Evolutionary conservation across 2,113 vertebrate species (phyloP).

Genomic region (Gadus macrocephalus): DNA sequence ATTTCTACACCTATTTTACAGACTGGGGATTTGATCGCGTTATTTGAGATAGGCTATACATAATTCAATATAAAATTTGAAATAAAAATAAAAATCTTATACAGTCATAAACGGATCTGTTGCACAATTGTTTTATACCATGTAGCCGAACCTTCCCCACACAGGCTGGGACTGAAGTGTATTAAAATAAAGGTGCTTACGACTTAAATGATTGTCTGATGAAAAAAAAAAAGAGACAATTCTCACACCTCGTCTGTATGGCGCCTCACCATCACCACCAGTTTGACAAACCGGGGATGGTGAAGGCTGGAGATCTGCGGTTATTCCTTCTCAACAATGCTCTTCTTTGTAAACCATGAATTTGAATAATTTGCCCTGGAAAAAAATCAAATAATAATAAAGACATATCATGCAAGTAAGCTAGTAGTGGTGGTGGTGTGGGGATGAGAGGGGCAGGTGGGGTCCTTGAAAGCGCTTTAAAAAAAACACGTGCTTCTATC

Average conservation of each 20-base stretch:
- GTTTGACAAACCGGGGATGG: conserved; percentile 65
- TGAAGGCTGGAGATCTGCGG: conserved; percentile 73
- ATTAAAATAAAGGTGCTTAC: conserved; percentile 97
- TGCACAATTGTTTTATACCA: conserved; percentile 89
- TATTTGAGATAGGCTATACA: conserved; percentile 95
- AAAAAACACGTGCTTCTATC: conserved; percentile 89
- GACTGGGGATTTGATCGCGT: conserved; percentile 97
- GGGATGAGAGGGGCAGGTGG: conserved; percentile 73
- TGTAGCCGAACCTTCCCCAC: conserved; percentile 76
- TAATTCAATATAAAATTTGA: conserved; percentile 99
- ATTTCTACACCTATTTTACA: conserved; percentile 99
- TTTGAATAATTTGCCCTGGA: conserved; percentile 79
- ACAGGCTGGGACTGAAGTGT: conserved; percentile 98
- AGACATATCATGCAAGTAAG: conserved; percentile 89
- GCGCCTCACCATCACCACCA: conserved; percentile 51
- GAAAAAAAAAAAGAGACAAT: conserved; percentile 81
- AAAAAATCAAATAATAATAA: conserved; percentile 75
- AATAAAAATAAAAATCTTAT: conserved; percentile 99
- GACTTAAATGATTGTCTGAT: conserved; percentile 99
- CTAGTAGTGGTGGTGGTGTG: conserved; percentile 56
- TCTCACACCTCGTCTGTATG: conserved; percentile 84
- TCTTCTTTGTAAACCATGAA: conserved; percentile 86
- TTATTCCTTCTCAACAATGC: conserved; percentile 91
- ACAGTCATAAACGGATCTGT: conserved; percentile 98
- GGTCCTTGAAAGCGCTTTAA: conserved; percentile 90